These are phyloP conservation scores for Portevinia maculata DNA, from an alignment of 2,888 invertebrate species.

Conservation along the genomic window DNA sequence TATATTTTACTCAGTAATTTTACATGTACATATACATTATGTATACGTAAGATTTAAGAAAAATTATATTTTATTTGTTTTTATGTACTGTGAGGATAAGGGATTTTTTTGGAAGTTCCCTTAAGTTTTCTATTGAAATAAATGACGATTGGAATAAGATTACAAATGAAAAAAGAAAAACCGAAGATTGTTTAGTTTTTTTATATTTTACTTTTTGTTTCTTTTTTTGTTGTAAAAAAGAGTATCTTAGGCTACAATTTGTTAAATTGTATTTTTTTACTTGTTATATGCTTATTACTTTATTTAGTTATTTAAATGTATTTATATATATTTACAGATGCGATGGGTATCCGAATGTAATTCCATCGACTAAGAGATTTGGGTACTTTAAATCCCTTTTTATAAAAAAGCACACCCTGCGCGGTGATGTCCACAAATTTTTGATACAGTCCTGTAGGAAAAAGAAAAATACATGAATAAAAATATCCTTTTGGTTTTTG, in stretches of 20 bases:
- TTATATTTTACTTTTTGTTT: constrained; percentile 75
- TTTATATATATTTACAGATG: constrained; percentile 80
- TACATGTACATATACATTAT: constrained; percentile 40
- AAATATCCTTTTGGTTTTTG: not conserved
- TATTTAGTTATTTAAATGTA: constrained; percentile 70
- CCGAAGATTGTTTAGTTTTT: constrained; percentile 20
- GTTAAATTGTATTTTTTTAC: constrained; percentile 74
- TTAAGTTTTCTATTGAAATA: constrained; percentile 32
- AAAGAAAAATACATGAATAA: not conserved
- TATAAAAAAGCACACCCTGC: constrained; percentile 82
- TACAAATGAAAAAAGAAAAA: constrained; percentile 37
- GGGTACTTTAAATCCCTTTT: constrained; percentile 82
- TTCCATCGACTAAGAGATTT: constrained; percentile 81
- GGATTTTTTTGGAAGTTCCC: constrained; percentile 54
- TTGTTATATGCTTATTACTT: constrained; percentile 75
- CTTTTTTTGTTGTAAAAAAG: constrained; percentile 73
- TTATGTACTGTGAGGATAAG: constrained; percentile 60
- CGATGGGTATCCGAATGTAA: constrained; percentile 81
- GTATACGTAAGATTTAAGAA: constrained; percentile 67
- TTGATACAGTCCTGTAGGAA: constrained; percentile 82
- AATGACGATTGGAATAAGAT: constrained; percentile 27
- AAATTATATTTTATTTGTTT: constrained; percentile 40
- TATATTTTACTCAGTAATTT: constrained; percentile 61
- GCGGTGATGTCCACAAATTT: constrained; percentile 83
- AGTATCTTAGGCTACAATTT: constrained; percentile 75